Evolutionary conservation across 1,140 invertebrate genomes (phyloP), one percentile per base, ranked within the genome.

Genomic region (Nasonia vitripennis): DNA sequence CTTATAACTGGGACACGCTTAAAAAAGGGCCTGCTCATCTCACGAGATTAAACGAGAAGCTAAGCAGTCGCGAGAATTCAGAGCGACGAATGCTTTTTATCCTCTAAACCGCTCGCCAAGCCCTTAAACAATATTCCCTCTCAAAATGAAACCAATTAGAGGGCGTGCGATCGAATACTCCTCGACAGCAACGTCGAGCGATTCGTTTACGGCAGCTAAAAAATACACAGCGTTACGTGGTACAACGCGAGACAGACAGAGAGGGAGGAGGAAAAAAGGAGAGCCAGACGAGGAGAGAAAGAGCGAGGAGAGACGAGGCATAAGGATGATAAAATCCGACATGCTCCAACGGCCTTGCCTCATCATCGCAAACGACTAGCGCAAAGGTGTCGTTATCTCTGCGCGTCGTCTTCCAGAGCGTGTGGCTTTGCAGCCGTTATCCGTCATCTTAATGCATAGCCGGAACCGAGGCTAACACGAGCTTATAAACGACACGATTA

Each of bases 401-500:
- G 62, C 85, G 88, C 78, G 88, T 90, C 88, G 83, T 88, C 87
- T 88, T 89, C 89, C 87, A 89, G 84, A 87, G 85, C 88, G 86
- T 78, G 86, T 87, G 85, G 87, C 87, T 86, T 88, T 88, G 88
- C 85, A 87, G 84, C 88, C 87, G 89, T 91, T 91, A 90, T 91
- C 89, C 91, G 90, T 92, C 91, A 92, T 89, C 89, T 90, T 91
- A 90, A 92, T 91, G 89, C 89, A 90, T 88, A 87, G 88, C 88
- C 89, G 89, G 87, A 90, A 90, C 89, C 85, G 87, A 90, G 55
- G 88, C 88, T 90, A 89, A 89, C 84, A 73, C 87, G 55, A 81
- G 91, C 91, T 92, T 92, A 91, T 92, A 92, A 92, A 92, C 89
- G 91, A 89, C 90, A 87, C 89, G 91, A 92, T 92, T 92, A 92